phyloP scores from a whole-genome alignment of 2,888 invertebrate genomes.

The Xylophagus ater region DNA sequence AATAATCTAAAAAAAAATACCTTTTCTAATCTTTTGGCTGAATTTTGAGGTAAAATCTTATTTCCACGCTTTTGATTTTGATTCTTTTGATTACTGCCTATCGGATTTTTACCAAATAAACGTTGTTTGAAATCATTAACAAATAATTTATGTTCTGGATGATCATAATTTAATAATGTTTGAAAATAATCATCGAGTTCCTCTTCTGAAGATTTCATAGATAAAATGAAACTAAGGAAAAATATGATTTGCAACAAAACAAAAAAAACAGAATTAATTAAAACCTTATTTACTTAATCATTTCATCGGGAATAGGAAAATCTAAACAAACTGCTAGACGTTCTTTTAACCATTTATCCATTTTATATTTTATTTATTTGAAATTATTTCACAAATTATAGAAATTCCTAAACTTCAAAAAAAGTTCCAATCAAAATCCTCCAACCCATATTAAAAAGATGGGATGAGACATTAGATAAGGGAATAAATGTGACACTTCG shows the following conservation, averaged over 20 bases:
- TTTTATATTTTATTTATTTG: slow-evolving; percentile 26
- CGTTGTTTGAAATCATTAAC: slow-evolving; percentile 48
- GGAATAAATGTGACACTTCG: too few relatives aligned
- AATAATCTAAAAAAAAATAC: too few relatives aligned
- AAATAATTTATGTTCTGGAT: slow-evolving; percentile 55
- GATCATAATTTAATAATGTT: slow-evolving; percentile 57
- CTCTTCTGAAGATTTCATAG: slow-evolving; percentile 55
- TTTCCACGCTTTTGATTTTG: slow-evolving; percentile 23
- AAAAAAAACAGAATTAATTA: slow-evolving; percentile 3
- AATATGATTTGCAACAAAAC: slow-evolving; percentile 21
- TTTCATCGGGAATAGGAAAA: slow-evolving; percentile 57
- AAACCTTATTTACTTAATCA: slow-evolving; percentile 47
- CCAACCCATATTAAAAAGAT: too few relatives aligned
- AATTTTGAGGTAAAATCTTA: too few relatives aligned
- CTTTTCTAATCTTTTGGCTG: too few relatives aligned
- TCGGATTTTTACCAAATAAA: slow-evolving; percentile 37
- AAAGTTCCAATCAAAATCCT: too few relatives aligned
- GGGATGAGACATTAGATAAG: too few relatives aligned
- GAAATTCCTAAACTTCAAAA: too few relatives aligned
- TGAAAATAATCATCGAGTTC: slow-evolving; percentile 70
- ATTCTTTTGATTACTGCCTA: slow-evolving; percentile 7
- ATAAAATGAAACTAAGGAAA: slow-evolving; percentile 52
- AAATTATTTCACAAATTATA: too few relatives aligned
- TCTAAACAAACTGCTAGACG: slow-evolving; percentile 53
- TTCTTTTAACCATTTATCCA: slow-evolving; percentile 56